phyloP scores from a whole-genome alignment of 2,797 vertebrate genomes.

The Rachycentron canadum region DNA sequence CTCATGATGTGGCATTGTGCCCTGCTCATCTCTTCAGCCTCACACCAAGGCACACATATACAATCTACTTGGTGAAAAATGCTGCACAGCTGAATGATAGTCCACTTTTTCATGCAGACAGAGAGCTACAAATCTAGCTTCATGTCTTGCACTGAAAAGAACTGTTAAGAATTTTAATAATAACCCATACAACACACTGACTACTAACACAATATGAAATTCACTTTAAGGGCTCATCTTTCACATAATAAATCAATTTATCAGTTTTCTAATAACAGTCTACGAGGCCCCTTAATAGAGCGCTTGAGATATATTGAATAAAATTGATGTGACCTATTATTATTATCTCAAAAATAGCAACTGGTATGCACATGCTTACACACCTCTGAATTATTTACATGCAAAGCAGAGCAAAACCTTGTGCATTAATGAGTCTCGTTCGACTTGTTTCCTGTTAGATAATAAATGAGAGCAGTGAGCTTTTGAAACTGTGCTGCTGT shows the following conservation, averaged over 20 bases:
- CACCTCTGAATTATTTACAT: background rate
- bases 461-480: conserved; percentile 10
- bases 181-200: too few species aligned
- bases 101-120: conserved; percentile 40
- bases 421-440: conserved; percentile 27
- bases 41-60: background rate
- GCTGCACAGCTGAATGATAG: conserved; percentile 29
- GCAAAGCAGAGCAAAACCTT: conserved; percentile 10
- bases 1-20: conserved; percentile 22
- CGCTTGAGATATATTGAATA: background rate
- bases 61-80: background rate
- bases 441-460: background rate
- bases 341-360: background rate
- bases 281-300: background rate
- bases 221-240: too few species aligned
- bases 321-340: background rate
- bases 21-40: conserved; percentile 36
- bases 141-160: conserved; percentile 25
- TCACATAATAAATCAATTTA: too few species aligned
- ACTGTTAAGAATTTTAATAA: conserved; percentile 46
- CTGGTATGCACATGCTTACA: background rate
- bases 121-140: conserved; percentile 54
- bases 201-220: too few species aligned
- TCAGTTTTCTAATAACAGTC: background rate
- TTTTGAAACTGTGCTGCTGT: conserved; percentile 12